A percentile compares a stretch with the other conserved stretches of the same genome.
phyloP scores from a whole-genome alignment of 2,113 vertebrate species.

The Dicerorhinus sumatrensis region DNA sequence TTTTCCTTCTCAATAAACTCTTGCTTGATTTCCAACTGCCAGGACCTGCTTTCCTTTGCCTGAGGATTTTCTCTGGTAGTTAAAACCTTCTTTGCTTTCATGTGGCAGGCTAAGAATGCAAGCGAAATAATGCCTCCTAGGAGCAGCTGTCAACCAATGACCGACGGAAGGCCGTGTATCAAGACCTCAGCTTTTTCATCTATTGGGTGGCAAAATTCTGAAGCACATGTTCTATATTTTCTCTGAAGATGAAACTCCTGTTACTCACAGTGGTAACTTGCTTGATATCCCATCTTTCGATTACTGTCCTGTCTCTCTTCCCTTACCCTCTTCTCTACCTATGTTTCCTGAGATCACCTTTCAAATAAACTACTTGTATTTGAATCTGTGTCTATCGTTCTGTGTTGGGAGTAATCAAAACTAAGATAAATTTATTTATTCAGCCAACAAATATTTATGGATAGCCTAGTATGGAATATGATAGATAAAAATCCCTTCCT shows the following conservation, averaged over 20 bases:
- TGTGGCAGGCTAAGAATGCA: neutral
- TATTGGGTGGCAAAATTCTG: neutral
- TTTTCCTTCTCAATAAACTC: neutral
- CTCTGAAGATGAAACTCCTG: neutral
- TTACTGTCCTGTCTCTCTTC: neutral
- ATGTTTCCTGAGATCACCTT: neutral
- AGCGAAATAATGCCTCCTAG: neutral
- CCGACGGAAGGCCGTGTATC: neutral
- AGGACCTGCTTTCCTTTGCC: neutral
- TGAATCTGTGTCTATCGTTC: neutral
- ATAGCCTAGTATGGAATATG: neutral
- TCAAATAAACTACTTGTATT: neutral
- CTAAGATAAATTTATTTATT: neutral
- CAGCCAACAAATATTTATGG: neutral
- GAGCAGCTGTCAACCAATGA: neutral
- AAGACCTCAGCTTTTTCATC: accelerated
- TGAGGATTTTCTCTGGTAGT: neutral
- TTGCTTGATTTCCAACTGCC: neutral
- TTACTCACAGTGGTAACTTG: neutral
- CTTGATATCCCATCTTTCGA: neutral
- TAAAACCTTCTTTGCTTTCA: neutral
- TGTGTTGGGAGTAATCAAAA: neutral
- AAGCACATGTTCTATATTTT: neutral
- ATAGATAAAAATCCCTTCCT: neutral
- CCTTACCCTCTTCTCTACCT: neutral